Evolutionary conservation across 2,113 vertebrate genomes (phyloP).

Genomic region (Canis aureus): DNA sequence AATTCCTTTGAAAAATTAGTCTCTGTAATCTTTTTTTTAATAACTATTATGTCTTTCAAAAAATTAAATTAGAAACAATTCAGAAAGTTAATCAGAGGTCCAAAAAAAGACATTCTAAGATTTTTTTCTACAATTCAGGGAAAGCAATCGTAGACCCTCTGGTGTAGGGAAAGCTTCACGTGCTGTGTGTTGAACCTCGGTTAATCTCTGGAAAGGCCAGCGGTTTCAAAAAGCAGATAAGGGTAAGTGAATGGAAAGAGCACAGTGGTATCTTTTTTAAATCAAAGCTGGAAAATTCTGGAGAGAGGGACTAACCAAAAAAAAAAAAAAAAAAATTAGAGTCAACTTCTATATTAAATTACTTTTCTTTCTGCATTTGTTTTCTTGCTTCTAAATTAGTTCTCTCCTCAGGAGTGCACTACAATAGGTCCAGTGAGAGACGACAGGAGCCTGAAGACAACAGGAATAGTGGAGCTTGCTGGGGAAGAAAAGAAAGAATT

Average conservation of each 20-base stretch:
- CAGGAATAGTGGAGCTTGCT: not conserved
- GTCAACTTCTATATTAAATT: not conserved
- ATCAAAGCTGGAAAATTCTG: not conserved
- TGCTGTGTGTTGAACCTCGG: not conserved
- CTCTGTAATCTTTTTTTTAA: not conserved
- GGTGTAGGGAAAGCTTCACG: not conserved
- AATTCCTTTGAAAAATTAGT: not conserved
- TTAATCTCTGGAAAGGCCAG: not conserved
- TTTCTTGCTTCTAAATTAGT: not conserved
- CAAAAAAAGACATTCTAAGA: not conserved
- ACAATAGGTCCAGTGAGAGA: not conserved
- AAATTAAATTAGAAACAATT: not conserved
- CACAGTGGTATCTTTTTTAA: not conserved
- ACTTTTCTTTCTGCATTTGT: slow-evolving; percentile 22
- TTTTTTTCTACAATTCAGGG: not conserved
- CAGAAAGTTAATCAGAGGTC: not conserved
- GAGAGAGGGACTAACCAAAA: not conserved
- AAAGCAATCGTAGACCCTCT: not conserved
- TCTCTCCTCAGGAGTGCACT: not conserved
- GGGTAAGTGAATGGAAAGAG: not conserved
- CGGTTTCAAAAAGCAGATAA: not conserved
- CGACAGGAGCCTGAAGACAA: not conserved
- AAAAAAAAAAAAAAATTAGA: not conserved
- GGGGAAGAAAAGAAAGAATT: not conserved
- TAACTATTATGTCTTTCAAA: not conserved